Base-by-base conservation (phyloP, 2,797 vertebrate genomes). In the Cichlasoma orientale region DNA sequence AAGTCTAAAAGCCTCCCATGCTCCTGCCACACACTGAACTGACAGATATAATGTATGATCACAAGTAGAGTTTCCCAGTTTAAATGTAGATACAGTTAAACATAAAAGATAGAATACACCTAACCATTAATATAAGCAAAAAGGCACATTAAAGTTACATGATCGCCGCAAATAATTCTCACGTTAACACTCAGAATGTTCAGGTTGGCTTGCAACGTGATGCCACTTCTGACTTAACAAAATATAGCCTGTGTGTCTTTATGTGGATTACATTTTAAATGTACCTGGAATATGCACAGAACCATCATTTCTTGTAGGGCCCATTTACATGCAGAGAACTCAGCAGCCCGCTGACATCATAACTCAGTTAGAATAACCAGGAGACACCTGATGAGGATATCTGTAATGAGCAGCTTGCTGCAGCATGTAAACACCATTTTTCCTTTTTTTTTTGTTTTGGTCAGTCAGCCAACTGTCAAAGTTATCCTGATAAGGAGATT, bases 281-380 rank as follows among this genome's bases (percentile, higher is more conserved):
- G 38, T 52, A 21, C 44, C 58, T 56, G 69, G 71, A 54, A 44
- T 41, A 57, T 5, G 10, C 63, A 13, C 31, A 18, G 21, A 52
- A 66, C 21, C 16, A 1, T 74, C 1, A 25, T 70, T 74, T 82
- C 21, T 2, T 61, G 13, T 56, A 9, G 58, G 38, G 21, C 4
- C 14, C n/a, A 2, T 57, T 75, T 36, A 69, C 36, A 31, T 12
- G 25, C 44, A 53, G 58, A 61, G 54, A 82, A 77, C 76, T n/a
- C 74, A 18, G 55, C 58, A 56, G 75, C 50, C 23, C 27, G 23
- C 19, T 75, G 76, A 74, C 73, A 76, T 52, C 3, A 3, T 80
- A 84, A 87, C 59, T 56, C 3, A 53, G 54, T 84, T 82, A 83
- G 52, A 68, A 21, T 86, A 83, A 89, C 80, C 73, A 74, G 36